Evolutionary conservation across 2,888 invertebrate species (phyloP).

Genomic region (Caenorhabditis sulstoni): DNA sequence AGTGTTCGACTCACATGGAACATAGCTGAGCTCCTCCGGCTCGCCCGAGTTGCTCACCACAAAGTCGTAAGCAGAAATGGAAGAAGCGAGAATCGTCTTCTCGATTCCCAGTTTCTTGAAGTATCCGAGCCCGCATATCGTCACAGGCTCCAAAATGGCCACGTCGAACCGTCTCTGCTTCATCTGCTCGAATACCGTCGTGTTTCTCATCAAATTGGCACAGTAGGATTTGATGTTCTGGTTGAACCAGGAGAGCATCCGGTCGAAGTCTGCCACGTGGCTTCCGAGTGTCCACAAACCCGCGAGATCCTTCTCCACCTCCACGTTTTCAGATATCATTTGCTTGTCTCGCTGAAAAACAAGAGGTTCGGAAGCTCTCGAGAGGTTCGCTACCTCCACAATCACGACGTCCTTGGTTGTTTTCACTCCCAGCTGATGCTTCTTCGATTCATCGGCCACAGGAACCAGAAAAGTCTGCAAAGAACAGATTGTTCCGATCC

Average conservation of each 20-base stretch:
- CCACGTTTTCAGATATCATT: not conserved
- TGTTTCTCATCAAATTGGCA: not conserved
- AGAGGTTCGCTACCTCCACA: conserved; percentile 2
- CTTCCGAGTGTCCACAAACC: not conserved
- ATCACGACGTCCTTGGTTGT: conserved; percentile 27
- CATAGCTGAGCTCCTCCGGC: conserved; percentile 2
- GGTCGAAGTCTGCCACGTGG: conserved; percentile 3
- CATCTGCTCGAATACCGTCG: not conserved
- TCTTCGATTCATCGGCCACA: conserved; percentile 19
- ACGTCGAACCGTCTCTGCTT: conserved; percentile 3
- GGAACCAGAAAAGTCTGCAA: conserved; percentile 45
- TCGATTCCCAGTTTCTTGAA: conserved; percentile 10
- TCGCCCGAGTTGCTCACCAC: not conserved
- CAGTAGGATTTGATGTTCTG: not conserved
- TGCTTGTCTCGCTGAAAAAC: not conserved
- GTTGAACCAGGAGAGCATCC: conserved; percentile 3
- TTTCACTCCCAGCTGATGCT: conserved; percentile 25
- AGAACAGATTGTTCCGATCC: not conserved
- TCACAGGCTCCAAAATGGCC: conserved; percentile 5
- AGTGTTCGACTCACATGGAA: conserved; percentile 1
- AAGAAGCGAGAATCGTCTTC: conserved; percentile 14
- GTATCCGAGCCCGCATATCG: conserved; percentile 9
- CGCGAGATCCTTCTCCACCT: not conserved
- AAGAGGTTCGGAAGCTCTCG: too few relatives aligned
- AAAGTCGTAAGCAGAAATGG: not conserved